Percentiles rank a stretch among this genome's conserved stretches.
Conservation (phyloP, 2,888 invertebrate genomes). For the Zelleria hepariella region DNA sequence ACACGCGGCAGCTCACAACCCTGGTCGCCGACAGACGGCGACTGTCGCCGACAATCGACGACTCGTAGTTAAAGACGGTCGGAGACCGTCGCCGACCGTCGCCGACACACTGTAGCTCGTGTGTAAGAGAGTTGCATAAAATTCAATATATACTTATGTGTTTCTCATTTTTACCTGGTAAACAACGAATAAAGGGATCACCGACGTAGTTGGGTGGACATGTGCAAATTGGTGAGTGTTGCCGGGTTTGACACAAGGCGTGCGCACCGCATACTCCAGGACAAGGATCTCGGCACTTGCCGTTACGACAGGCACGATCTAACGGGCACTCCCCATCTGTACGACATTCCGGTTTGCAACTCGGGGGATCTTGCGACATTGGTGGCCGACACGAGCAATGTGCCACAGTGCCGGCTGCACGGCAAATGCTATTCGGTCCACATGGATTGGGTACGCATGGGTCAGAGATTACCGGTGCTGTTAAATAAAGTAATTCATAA, state of each 20-base stretch:
- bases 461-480: slow-evolving; percentile 46
- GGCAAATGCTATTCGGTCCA: slow-evolving; percentile 79
- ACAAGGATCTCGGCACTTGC: slow-evolving; percentile 80
- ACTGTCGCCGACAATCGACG: too few species aligned
- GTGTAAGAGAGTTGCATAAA: too few species aligned
- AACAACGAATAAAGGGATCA: slow-evolving; percentile 80
- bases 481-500: slow-evolving; percentile 1
- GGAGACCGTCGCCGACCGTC: too few species aligned
- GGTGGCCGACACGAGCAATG: slow-evolving; percentile 80
- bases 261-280: slow-evolving; percentile 83
- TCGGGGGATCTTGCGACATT: slow-evolving; percentile 80
- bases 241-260: slow-evolving; percentile 79
- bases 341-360: slow-evolving; percentile 83
- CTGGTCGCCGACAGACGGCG: too few species aligned
- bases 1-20: neutral
- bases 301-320: slow-evolving; percentile 75
- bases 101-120: too few species aligned
- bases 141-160: neutral
- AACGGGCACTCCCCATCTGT: slow-evolving; percentile 77
- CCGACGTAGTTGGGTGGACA: slow-evolving; percentile 79
- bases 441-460: slow-evolving; percentile 80
- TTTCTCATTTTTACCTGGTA: slow-evolving; percentile 67
- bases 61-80: too few species aligned
- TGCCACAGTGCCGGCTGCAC: slow-evolving; percentile 75
- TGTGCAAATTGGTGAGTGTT: slow-evolving; percentile 83